Percentiles rank a stretch among this genome's conserved stretches.
Conservation (phyloP, 2,113 vertebrate species). For the Pseudorectes ferrugineus region DNA sequence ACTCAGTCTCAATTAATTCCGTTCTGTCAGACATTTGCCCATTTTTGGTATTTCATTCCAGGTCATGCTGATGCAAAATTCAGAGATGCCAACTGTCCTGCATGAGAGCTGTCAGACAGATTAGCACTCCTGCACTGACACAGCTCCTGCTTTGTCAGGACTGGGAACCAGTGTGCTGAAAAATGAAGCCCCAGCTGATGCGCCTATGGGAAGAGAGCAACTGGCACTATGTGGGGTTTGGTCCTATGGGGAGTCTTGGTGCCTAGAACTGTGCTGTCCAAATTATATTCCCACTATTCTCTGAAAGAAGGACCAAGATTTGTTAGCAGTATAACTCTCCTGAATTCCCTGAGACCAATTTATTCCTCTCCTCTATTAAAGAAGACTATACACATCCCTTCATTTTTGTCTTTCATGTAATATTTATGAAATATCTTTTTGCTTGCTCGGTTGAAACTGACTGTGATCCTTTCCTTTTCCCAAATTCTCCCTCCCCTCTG, state of each 20-base stretch:
- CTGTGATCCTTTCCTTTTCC: neutral
- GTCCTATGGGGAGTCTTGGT: neutral
- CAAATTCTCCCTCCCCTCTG: neutral
- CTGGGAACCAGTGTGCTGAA: neutral
- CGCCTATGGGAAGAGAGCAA: neutral
- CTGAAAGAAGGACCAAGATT: neutral
- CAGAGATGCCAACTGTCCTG: slow-evolving; percentile 65
- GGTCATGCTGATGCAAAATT: slow-evolving; percentile 66
- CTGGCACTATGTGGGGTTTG: neutral
- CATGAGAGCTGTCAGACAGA: slow-evolving; percentile 60
- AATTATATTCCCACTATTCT: neutral
- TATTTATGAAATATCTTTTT: neutral
- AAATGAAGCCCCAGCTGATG: neutral
- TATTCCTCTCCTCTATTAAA: neutral
- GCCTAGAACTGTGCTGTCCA: neutral
- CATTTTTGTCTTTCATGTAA: neutral
- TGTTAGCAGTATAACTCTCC: neutral
- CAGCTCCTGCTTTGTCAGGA: slow-evolving; percentile 20
- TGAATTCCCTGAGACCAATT: neutral
- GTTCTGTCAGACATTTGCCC: slow-evolving; percentile 43
- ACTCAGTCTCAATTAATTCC: slow-evolving; percentile 62
- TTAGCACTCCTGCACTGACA: slow-evolving; percentile 23
- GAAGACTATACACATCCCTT: neutral
- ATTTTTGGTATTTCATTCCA: slow-evolving; percentile 52
- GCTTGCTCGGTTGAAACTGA: neutral